Evolutionary conservation across 2,797 vertebrate species (phyloP).

Genomic region (Anas bahamensis): DNA sequence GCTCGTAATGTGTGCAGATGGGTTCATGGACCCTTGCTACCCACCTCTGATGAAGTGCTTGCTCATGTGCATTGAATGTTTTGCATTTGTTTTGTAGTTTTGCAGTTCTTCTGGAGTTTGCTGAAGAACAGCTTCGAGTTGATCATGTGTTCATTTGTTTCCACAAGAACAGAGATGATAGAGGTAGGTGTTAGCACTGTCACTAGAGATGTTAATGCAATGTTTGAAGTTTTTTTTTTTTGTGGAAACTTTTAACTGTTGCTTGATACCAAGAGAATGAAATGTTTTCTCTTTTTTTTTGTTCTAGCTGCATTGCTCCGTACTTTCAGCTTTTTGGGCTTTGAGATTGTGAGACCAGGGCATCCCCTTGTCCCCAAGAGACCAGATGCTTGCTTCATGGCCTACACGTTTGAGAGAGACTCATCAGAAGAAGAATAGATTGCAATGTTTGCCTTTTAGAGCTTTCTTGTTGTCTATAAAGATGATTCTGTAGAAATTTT

Average conservation of each 20-base stretch:
- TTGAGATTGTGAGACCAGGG: slow-evolving; percentile 99
- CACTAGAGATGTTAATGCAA: no score
- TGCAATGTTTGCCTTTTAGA: slow-evolving; percentile 75
- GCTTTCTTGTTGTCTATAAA: slow-evolving; percentile 75
- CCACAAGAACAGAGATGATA: slow-evolving; percentile 94
- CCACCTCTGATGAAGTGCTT: neutral
- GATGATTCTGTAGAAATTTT: slow-evolving; percentile 74
- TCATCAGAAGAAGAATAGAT: slow-evolving; percentile 91
- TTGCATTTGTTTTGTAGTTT: slow-evolving; percentile 79
- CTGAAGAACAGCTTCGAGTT: slow-evolving; percentile 93
- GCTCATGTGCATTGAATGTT: rapidly evolving
- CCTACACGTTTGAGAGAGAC: slow-evolving; percentile 96
- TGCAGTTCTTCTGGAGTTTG: slow-evolving; percentile 94
- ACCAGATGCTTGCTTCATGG: slow-evolving; percentile 99
- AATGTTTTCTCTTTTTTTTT: neutral
- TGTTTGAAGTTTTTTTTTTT: neutral
- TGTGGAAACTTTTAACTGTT: no score
- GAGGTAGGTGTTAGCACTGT: slow-evolving; percentile 81
- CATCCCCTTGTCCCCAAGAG: slow-evolving; percentile 97
- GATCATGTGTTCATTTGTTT: slow-evolving; percentile 97
- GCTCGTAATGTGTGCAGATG: rapidly evolving
- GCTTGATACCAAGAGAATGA: neutral
- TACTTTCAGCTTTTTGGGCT: slow-evolving; percentile 99
- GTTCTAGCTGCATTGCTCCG: slow-evolving; percentile 90
- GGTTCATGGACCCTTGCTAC: rapidly evolving